phyloP scores from a whole-genome alignment of 2,888 invertebrate genomes.

The Meganola albula region DNA sequence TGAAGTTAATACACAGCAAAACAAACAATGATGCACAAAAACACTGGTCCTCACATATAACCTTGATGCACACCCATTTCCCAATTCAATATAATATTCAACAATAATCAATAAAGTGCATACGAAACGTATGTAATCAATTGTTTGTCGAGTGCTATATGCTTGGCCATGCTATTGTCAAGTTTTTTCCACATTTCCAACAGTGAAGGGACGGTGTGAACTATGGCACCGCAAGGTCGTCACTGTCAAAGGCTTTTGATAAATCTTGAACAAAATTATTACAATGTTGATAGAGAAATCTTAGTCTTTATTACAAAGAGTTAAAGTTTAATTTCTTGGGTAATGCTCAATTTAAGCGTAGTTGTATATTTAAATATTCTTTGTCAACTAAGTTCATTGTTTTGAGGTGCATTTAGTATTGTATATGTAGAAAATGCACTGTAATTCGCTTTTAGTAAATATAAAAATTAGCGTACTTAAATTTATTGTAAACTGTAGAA shows the following conservation, averaged over 20 bases:
- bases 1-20: too few species aligned
- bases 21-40: conserved; percentile 31
- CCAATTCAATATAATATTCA: conserved; percentile 54
- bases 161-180: conserved; percentile 65
- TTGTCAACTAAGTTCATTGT: conserved; percentile 29
- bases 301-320: conserved; percentile 3
- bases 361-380: conserved; percentile 15
- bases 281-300: conserved; percentile 13
- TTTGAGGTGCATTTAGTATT: conserved; percentile 17
- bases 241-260: conserved; percentile 61
- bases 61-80: conserved; percentile 56
- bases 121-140: conserved; percentile 64
- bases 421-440: conserved; percentile 14
- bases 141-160: conserved; percentile 64
- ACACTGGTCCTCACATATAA: conserved; percentile 34
- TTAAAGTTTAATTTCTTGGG: conserved; percentile 14
- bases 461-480: conserved; percentile 1
- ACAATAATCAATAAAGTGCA: conserved; percentile 73
- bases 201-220: conserved; percentile 76
- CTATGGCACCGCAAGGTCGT: conserved; percentile 66
- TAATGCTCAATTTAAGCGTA: background rate
- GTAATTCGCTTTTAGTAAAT: too few species aligned
- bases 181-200: conserved; percentile 70
- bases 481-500: background rate
- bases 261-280: conserved; percentile 32